Evolutionary conservation across 2,888 invertebrate genomes (phyloP).

Genomic region (Trichacis sp.): DNA sequence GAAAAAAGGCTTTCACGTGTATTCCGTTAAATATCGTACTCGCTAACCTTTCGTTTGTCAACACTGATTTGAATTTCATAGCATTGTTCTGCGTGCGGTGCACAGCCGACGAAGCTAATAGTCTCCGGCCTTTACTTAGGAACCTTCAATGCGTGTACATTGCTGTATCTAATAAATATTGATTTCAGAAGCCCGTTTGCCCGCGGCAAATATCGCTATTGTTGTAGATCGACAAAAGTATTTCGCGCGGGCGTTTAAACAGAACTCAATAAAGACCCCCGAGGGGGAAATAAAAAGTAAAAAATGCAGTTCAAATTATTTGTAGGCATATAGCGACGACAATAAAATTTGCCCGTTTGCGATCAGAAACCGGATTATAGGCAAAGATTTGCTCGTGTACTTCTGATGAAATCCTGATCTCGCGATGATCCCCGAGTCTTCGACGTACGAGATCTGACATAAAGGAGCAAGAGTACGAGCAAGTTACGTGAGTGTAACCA

Average conservation of each 20-base stretch:
- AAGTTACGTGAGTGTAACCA: constrained; percentile 46
- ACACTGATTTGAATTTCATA: constrained; percentile 42
- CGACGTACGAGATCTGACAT: constrained; percentile 5
- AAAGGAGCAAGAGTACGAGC: constrained; percentile 29
- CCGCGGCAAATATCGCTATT: constrained; percentile 29
- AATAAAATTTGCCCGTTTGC: constrained; percentile 38
- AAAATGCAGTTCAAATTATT: constrained; percentile 34
- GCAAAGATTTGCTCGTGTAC: constrained; percentile 10
- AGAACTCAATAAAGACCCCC: too few species aligned
- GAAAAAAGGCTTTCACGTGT: constrained; percentile 9
- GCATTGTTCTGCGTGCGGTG: constrained; percentile 17
- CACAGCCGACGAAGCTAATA: constrained; percentile 24
- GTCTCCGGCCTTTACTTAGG: neutral
- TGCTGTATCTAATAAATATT: constrained; percentile 39
- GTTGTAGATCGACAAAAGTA: constrained; percentile 15
- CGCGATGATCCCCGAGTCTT: constrained; percentile 26
- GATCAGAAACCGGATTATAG: constrained; percentile 26
- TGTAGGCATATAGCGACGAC: constrained; percentile 30
- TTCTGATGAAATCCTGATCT: constrained; percentile 35
- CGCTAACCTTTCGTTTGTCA: constrained; percentile 23
- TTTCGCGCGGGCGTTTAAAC: too few species aligned
- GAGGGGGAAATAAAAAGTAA: too few species aligned
- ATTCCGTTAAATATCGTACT: constrained; percentile 17
- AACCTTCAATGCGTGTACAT: neutral
- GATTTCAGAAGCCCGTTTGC: constrained; percentile 31